Percentiles rank a stretch among this genome's conserved stretches.
phyloP scores from a whole-genome alignment of 2,888 invertebrate species.

The Notodonta ziczac region DNA sequence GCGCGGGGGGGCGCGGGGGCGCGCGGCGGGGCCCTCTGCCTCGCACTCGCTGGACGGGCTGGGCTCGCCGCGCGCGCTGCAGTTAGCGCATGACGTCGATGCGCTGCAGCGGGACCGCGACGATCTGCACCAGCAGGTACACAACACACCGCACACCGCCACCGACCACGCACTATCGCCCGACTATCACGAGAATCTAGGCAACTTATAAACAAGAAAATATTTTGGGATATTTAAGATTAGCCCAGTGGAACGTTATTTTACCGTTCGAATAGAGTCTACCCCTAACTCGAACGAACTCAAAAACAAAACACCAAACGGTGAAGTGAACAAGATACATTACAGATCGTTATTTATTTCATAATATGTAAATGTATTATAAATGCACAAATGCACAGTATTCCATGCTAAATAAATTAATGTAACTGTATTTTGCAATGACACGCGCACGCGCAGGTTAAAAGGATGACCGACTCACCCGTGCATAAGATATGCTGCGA shows the following conservation, averaged over 20 bases:
- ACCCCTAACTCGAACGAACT: too few species aligned
- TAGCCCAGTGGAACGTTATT: too few species aligned
- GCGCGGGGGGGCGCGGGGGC: slow-evolving; percentile 24
- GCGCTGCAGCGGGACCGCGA: slow-evolving; percentile 87
- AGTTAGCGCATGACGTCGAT: slow-evolving; percentile 84
- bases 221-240: too few species aligned
- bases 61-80: slow-evolving; percentile 53
- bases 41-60: slow-evolving; percentile 49
- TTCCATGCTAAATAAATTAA: slow-evolving; percentile 8
- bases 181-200: too few species aligned
- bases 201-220: too few species aligned
- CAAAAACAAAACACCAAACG: too few species aligned
- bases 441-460: slow-evolving; percentile 65
- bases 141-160: not conserved
- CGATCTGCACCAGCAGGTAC: slow-evolving; percentile 90
- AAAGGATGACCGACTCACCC: slow-evolving; percentile 64
- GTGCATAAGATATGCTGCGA: slow-evolving; percentile 84
- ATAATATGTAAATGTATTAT: not conserved
- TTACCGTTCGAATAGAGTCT: too few species aligned
- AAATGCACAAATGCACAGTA: not conserved
- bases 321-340: too few species aligned
- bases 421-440: slow-evolving; percentile 37
- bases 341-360: too few species aligned
- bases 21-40: not conserved
- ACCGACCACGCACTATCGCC: too few species aligned